Conservation (phyloP, 2,888 invertebrate genomes). For the Rhogogaster chlorosoma region DNA sequence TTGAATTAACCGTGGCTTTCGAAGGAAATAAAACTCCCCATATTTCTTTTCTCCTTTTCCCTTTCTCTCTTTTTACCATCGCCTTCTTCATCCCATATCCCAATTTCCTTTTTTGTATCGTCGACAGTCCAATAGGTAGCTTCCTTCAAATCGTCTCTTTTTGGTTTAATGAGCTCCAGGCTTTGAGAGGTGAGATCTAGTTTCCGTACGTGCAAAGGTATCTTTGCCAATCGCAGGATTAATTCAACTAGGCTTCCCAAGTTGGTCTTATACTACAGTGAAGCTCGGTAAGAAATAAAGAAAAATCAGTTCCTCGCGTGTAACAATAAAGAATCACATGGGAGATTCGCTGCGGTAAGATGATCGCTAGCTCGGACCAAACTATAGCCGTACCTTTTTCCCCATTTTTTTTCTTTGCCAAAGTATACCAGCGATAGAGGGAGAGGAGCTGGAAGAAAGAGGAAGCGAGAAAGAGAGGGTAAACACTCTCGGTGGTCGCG, state of each 20-base stretch:
- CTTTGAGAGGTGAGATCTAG: background rate
- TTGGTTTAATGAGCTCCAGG: background rate
- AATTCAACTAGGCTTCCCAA: background rate
- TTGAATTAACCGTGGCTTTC: slow-evolving; percentile 33
- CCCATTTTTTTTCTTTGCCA: background rate
- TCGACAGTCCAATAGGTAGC: slow-evolving; percentile 9
- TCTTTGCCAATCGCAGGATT: background rate
- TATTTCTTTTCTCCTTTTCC: background rate
- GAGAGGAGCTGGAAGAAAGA: slow-evolving; percentile 6
- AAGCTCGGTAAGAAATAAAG: background rate
- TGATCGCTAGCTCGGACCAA: slow-evolving; percentile 26
- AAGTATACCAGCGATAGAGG: background rate
- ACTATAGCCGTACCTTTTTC: slow-evolving; percentile 10
- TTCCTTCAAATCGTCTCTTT: slow-evolving; percentile 7
- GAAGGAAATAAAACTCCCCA: slow-evolving; percentile 5
- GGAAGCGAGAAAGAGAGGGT: slow-evolving; percentile 63
- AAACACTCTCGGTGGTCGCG: slow-evolving; percentile 72
- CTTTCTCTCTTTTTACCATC: background rate
- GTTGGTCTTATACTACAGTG: background rate
- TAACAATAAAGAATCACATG: slow-evolving; percentile 33
- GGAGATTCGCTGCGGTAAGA: slow-evolving; percentile 33
- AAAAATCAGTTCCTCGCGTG: background rate
- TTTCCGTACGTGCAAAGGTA: background rate
- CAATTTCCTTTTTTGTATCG: background rate
- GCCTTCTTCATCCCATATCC: background rate